Evolutionary conservation across 2,113 vertebrate species (phyloP).

Genomic region (Zosterops borbonicus): DNA sequence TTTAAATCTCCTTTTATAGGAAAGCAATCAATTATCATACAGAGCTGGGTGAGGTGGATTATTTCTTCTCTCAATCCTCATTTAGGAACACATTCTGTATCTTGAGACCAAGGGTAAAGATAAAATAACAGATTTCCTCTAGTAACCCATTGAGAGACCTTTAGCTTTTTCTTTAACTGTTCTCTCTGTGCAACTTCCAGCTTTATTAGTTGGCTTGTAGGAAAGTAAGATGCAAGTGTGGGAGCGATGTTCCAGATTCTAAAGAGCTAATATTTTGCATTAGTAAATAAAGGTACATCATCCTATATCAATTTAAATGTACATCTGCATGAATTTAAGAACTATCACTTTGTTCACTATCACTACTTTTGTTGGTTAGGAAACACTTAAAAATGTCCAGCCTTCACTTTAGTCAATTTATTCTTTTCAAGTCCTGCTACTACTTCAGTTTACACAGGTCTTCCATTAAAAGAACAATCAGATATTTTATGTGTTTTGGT

Average conservation of each 20-base stretch:
- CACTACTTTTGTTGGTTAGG: not conserved
- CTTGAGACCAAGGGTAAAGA: not conserved
- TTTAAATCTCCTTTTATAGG: not conserved
- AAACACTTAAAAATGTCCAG: not conserved
- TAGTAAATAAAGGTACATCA: not conserved
- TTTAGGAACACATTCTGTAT: not conserved
- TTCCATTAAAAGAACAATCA: not conserved
- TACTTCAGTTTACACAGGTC: not conserved
- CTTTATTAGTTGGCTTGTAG: not conserved
- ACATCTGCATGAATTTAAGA: not conserved
- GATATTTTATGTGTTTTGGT: not conserved
- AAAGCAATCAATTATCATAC: not conserved
- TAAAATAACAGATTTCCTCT: not conserved
- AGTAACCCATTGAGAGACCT: not conserved
- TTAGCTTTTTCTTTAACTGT: not conserved
- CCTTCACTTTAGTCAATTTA: not conserved
- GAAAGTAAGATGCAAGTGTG: not conserved
- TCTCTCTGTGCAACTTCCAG: not conserved
- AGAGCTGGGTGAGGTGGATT: not conserved
- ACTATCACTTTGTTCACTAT: not conserved
- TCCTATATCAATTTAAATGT: not conserved
- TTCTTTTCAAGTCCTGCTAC: not conserved
- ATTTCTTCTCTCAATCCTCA: not conserved
- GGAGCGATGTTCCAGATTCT: not conserved
- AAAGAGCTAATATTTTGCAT: not conserved